Evolutionary conservation across 2,888 invertebrate species (phyloP).

Genomic region (Andrena bicolor): DNA sequence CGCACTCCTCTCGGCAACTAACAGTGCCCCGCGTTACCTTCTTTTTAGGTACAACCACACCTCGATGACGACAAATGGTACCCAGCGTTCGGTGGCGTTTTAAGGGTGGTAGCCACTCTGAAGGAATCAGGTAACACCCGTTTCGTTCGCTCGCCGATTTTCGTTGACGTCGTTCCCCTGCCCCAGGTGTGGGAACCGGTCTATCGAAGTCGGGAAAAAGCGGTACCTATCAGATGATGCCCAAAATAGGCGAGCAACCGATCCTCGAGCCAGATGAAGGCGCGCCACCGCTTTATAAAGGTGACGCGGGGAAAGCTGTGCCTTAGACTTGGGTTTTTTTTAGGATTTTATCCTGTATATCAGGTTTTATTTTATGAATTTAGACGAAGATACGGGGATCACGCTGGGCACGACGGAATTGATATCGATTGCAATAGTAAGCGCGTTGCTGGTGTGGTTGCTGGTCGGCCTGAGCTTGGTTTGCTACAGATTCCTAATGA

Average conservation of each 20-base stretch:
- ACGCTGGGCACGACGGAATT: conserved; percentile 74
- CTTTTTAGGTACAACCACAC: conserved; percentile 85
- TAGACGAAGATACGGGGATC: conserved; percentile 41
- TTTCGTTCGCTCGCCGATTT: conserved; percentile 34
- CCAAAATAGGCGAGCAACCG: conserved; percentile 60
- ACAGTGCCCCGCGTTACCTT: neutral
- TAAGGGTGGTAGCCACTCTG: conserved; percentile 84
- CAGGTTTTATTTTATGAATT: neutral
- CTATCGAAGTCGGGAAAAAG: conserved; percentile 46
- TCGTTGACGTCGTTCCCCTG: conserved; percentile 27
- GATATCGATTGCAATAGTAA: conserved; percentile 76
- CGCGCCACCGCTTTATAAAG: conserved; percentile 66
- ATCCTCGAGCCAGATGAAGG: conserved; percentile 42
- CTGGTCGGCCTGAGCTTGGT: conserved; percentile 76
- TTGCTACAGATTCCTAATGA: conserved; percentile 76
- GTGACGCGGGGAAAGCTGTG: conserved; percentile 49
- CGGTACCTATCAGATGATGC: conserved; percentile 72
- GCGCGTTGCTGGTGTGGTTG: conserved; percentile 77
- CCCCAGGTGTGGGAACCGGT: conserved; percentile 41
- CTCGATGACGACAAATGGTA: conserved; percentile 88
- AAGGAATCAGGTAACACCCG: conserved; percentile 77
- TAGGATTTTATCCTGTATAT: conserved; percentile 4
- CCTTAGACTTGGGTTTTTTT: neutral
- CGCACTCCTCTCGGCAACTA: neutral
- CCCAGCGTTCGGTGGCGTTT: conserved; percentile 86